Evolutionary conservation across 2,797 vertebrate species (phyloP).

Genomic region (Ptychadena robeensis): DNA sequence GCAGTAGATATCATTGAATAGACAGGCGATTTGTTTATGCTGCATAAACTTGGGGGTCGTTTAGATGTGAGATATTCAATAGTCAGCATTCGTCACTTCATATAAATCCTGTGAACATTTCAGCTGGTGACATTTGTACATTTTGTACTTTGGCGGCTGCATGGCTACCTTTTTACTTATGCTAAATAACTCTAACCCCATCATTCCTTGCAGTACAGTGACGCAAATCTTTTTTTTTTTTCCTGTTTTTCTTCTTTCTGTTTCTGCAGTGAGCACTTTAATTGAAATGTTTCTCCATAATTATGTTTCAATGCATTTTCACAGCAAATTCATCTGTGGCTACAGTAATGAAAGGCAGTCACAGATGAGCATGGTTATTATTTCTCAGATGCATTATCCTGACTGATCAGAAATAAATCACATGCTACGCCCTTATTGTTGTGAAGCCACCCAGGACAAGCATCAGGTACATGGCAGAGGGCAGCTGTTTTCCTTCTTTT

Average conservation of each 20-base stretch:
- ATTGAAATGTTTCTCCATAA: constrained; percentile 44
- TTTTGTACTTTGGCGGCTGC: too few relatives aligned
- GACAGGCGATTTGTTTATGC: too few relatives aligned
- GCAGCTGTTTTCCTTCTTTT: constrained; percentile 44
- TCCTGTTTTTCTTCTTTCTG: not conserved
- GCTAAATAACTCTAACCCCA: not conserved
- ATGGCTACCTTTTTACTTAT: too few relatives aligned
- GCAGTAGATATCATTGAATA: too few relatives aligned
- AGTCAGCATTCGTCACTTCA: too few relatives aligned
- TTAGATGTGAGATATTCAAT: too few relatives aligned
- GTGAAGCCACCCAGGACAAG: constrained; percentile 16
- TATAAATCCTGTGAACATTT: too few relatives aligned
- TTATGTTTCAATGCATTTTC: constrained; percentile 50
- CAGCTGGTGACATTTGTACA: too few relatives aligned
- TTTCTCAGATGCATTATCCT: constrained; percentile 43
- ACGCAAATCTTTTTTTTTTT: not conserved
- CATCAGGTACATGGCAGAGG: constrained; percentile 34
- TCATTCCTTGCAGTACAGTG: constrained; percentile 6
- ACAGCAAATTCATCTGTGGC: constrained; percentile 36
- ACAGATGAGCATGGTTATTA: constrained; percentile 41
- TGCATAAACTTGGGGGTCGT: too few relatives aligned
- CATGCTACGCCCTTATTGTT: constrained; percentile 36
- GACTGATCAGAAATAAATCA: constrained; percentile 42
- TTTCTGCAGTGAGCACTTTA: constrained; percentile 31
- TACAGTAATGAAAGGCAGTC: constrained; percentile 44